A percentile compares a stretch with the other conserved stretches of the same genome.
phyloP scores from a whole-genome alignment of 2,113 vertebrate genomes.

The Ploceus nigricollis region DNA sequence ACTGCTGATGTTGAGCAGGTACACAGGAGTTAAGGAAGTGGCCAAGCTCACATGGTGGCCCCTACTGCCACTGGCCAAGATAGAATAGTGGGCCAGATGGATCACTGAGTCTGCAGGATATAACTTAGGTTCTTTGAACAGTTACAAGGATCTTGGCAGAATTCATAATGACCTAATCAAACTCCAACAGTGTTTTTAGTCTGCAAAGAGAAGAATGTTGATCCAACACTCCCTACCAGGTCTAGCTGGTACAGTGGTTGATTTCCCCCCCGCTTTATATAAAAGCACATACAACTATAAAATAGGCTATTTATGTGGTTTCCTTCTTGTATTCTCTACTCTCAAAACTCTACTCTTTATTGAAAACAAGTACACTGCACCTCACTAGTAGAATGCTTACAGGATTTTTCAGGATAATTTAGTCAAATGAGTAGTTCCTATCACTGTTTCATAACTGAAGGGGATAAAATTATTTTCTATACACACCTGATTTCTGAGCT shows the following conservation, averaged over 20 bases:
- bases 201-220: background rate
- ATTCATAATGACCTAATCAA: background rate
- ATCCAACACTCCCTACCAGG: background rate
- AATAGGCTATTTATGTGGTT: background rate
- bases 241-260: background rate
- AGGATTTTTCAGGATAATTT: background rate
- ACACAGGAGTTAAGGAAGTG: background rate
- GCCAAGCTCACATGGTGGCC: background rate
- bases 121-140: background rate
- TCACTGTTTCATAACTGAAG: background rate
- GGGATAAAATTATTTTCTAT: background rate
- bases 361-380: background rate
- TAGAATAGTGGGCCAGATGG: background rate
- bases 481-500: constrained; percentile 93
- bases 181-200: background rate
- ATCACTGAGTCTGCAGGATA: background rate
- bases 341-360: background rate
- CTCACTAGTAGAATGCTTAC: background rate
- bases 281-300: background rate
- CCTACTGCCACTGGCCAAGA: background rate
- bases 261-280: accelerated
- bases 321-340: background rate
- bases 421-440: background rate
- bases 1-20: background rate
- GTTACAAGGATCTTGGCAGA: background rate